Conservation (phyloP, 2,797 vertebrate genomes). For the Peromyscus eremicus region DNA sequence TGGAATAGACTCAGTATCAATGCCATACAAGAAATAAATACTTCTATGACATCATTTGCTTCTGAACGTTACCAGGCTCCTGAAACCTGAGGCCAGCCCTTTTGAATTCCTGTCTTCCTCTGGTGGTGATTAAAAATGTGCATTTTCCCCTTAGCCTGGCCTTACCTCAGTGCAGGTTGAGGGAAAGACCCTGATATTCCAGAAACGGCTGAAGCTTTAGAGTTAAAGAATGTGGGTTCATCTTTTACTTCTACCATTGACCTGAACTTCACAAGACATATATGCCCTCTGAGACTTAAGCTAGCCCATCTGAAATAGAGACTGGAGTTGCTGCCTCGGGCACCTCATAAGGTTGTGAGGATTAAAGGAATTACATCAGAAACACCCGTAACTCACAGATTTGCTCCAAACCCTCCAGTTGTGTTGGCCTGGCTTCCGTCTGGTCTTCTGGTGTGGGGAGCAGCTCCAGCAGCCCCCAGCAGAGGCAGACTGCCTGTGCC, state of each 20-base stretch:
- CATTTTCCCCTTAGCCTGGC: conserved; percentile 38
- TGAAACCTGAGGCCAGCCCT: neutral
- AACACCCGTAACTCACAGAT: conserved; percentile 36
- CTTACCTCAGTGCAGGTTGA: neutral
- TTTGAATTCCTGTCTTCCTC: conserved; percentile 46
- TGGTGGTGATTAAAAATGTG: neutral
- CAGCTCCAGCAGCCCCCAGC: neutral
- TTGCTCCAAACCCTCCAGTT: conserved; percentile 47
- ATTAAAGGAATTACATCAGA: conserved; percentile 42
- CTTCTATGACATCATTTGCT: neutral
- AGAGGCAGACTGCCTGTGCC: neutral
- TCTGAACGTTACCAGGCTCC: conserved; percentile 46
- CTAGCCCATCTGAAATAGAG: conserved; percentile 53
- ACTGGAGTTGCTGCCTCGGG: neutral
- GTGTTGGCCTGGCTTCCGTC: neutral
- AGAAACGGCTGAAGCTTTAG: neutral
- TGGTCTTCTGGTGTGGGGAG: neutral
- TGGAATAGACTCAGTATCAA: neutral
- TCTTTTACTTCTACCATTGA: conserved; percentile 54
- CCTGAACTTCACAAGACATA: conserved; percentile 38
- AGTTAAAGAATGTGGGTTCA: conserved; percentile 18
- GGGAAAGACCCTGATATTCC: neutral
- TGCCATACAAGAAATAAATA: conserved; percentile 26
- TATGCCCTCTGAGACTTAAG: conserved; percentile 48
- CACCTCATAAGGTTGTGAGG: neutral